Evolutionary conservation across 2,113 vertebrate species (phyloP).

Genomic region (Actenoides lindsayi): DNA sequence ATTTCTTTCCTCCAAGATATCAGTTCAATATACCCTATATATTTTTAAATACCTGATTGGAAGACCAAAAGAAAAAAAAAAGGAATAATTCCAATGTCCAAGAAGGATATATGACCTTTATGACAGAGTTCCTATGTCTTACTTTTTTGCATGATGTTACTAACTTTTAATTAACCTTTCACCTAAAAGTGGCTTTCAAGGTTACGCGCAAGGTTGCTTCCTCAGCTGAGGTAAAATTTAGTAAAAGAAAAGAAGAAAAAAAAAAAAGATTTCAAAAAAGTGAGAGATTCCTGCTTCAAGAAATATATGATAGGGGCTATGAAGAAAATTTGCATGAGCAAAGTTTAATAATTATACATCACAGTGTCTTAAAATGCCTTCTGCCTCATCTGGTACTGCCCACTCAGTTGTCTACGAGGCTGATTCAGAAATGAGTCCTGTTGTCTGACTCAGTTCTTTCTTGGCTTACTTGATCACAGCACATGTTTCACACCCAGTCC

Average conservation of each 20-base stretch:
- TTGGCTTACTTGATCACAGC: no score
- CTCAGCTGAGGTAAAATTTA: background rate
- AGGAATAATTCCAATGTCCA: background rate
- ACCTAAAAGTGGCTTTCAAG: background rate
- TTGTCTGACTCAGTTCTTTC: no score
- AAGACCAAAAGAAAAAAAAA: background rate
- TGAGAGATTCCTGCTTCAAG: background rate
- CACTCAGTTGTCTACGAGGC: no score
- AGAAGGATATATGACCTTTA: background rate
- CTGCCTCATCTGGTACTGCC: background rate
- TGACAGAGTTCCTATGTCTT: background rate
- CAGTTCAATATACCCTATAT: background rate
- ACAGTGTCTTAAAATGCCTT: background rate
- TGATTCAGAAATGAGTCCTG: no score
- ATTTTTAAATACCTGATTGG: background rate
- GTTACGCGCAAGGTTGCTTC: background rate
- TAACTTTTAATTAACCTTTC: background rate
- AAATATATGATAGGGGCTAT: background rate
- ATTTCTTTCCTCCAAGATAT: background rate
- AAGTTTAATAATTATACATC: background rate
- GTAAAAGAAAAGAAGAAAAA: background rate
- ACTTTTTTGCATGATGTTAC: background rate
- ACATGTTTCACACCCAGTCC: no score
- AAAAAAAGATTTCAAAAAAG: background rate
- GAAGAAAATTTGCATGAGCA: background rate